These are phyloP conservation scores for Eulemur macaco DNA, from an alignment of 2,113 vertebrate species.

Conservation along the genomic window DNA sequence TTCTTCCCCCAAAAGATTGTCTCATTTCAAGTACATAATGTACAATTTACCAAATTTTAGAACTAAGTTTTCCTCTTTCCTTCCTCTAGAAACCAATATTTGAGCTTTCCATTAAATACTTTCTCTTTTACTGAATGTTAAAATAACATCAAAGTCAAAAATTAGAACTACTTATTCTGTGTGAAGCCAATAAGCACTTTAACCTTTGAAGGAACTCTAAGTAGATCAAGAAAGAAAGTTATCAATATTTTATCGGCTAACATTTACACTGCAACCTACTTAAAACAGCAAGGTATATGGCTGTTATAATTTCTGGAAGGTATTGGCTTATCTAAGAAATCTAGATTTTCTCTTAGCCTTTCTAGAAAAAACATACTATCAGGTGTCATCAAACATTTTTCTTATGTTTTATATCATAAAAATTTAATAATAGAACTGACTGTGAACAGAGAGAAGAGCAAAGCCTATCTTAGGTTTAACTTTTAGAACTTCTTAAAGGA, in stretches of 20 bases:
- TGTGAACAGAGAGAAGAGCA: neutral
- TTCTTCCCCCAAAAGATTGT: neutral
- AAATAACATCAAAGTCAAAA: slow-evolving; percentile 32
- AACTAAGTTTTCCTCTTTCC: neutral
- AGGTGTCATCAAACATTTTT: neutral
- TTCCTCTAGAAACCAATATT: slow-evolving; percentile 13
- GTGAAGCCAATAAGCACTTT: slow-evolving; percentile 30
- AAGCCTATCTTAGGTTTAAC: neutral
- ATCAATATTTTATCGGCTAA: slow-evolving; percentile 80
- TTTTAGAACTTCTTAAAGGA: slow-evolving; percentile 42
- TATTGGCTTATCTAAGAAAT: slow-evolving; percentile 68
- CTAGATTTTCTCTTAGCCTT: slow-evolving; percentile 73
- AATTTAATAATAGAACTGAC: neutral
- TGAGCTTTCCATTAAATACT: slow-evolving; percentile 8
- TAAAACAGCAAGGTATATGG: slow-evolving; percentile 56
- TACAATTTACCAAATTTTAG: neutral
- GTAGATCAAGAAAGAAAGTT: slow-evolving; percentile 37
- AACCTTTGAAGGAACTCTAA: slow-evolving; percentile 51
- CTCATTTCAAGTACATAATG: neutral
- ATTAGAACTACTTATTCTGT: slow-evolving; percentile 21
- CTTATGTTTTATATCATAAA: slow-evolving; percentile 22
- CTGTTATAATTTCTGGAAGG: slow-evolving; percentile 66
- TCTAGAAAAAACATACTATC: slow-evolving; percentile 48
- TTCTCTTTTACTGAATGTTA: slow-evolving; percentile 43
- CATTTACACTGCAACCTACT: slow-evolving; percentile 63